Evolutionary conservation across 1,140 invertebrate species (phyloP).

Genomic region (Trichonephila clavata): DNA sequence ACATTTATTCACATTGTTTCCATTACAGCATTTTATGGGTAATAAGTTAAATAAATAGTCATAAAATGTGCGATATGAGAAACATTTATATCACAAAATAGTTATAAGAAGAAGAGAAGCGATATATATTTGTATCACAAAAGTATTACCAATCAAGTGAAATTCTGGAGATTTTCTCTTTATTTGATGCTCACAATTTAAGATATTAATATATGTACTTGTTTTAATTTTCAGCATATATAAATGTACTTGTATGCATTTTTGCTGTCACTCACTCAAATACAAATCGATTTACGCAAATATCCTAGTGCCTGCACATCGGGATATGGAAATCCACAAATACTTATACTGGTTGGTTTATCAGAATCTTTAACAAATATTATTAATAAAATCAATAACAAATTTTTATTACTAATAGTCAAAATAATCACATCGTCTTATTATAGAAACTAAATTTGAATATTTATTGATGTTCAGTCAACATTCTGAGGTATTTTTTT

Average conservation of each 20-base stretch:
- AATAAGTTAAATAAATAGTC: conserved; percentile 59
- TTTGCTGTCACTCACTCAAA: neutral
- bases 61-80: conserved; percentile 54
- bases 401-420: too few species aligned
- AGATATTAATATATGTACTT: neutral
- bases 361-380: too few species aligned
- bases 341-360: neutral
- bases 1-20: conserved; percentile 47
- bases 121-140: too few species aligned
- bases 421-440: too few species aligned
- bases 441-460: too few species aligned
- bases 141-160: too few species aligned
- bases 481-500: too few species aligned
- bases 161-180: neutral
- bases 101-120: neutral
- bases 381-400: too few species aligned
- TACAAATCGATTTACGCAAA: neutral
- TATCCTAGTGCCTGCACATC: conserved; percentile 42
- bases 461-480: too few species aligned
- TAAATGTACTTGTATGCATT: too few species aligned
- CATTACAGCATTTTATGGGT: conserved; percentile 56
- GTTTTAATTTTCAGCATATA: neutral
- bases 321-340: conserved; percentile 1
- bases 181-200: neutral
- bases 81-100: conserved; percentile 51